Evolutionary conservation across 1,140 invertebrate species (phyloP).

Genomic region (Tigriopus japonicus): DNA sequence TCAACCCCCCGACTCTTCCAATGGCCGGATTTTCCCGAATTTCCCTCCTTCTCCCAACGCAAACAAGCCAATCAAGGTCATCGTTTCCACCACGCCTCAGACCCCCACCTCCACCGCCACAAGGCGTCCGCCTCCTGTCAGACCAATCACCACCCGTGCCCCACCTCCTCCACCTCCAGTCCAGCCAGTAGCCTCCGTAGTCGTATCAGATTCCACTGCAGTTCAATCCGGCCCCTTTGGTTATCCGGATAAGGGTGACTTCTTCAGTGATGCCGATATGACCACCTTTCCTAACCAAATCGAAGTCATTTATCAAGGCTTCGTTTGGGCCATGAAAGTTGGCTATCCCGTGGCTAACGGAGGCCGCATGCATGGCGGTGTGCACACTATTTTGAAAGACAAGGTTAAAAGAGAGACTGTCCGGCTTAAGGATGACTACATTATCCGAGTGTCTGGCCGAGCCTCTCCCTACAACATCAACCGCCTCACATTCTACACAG

Average conservation of each 20-base stretch:
- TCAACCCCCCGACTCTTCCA: not conserved
- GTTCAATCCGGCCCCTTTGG: constrained; percentile 9
- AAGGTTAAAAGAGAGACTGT: constrained; percentile 8
- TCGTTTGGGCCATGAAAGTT: constrained; percentile 12
- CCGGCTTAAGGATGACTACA: constrained; percentile 7
- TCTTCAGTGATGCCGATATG: constrained; percentile 4
- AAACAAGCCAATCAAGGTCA: not conserved
- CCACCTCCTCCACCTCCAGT: not conserved
- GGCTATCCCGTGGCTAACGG: not conserved
- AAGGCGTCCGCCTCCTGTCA: not conserved
- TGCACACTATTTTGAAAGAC: constrained; percentile 10
- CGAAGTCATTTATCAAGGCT: constrained; percentile 12
- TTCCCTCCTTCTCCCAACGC: not conserved
- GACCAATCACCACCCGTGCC: not conserved
- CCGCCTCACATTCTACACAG: constrained; percentile 10
- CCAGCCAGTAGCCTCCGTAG: not conserved
- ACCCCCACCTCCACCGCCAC: not conserved
- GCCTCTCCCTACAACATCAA: constrained; percentile 15
- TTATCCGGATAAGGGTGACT: constrained; percentile 10
- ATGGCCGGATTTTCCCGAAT: not conserved
- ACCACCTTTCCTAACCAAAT: constrained; percentile 5
- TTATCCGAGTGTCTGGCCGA: constrained; percentile 7
- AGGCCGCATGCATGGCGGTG: not conserved
- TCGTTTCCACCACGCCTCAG: not conserved
- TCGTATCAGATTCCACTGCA: not conserved